Base-by-base conservation (phyloP, 2,888 invertebrate genomes). In the Prostheceraeus crozeri region DNA sequence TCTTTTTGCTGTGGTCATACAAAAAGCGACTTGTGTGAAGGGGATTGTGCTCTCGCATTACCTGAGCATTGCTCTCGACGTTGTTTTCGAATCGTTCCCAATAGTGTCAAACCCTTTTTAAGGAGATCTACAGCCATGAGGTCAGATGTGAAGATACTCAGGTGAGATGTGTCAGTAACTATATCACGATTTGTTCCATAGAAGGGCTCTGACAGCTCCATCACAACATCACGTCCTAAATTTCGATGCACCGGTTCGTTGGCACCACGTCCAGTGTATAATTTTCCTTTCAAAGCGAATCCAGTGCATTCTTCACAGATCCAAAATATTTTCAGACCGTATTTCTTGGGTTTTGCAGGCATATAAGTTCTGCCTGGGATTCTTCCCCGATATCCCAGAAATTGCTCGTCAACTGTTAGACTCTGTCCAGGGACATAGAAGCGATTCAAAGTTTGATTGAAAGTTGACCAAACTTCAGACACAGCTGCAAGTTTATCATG, bases 281-380 rank as follows among this genome's bases (percentile, higher is more conserved):
- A 16, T 16, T 16, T 40, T 16, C 19, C 40, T 16, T 40, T 40
- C 19, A 40, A 23, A 16, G 40, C 4, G 14, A 16, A 40, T 16
- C 4, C n/a, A 14, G 40, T 40, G 23, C 19, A 23, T n/a, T 4
- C 40, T 40, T 40, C 40, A 40, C 19, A 6, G 8, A 40, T 10
- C 40, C 40, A 40, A 40, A 40, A 40, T 40, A 40, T 40, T 4
- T 40, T 40, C n/a, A 40, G 40, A 6, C 40, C 40, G 23, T 40
- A 40, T 40, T 40, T 40, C 6, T 16, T 23, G 16, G 40, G 40
- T 23, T 40, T 40, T 40, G 40, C 14, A 16, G 40, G 40, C 19
- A 40, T 40, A 40, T 40, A 40, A 40, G n/a, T 40, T 16, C 40
- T 16, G 14, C 40, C 40, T 16, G 40, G 40, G 40, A 40, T 40